Percentiles rank a stretch among this genome's conserved stretches.
Evolutionary conservation across 2,113 vertebrate genomes (phyloP).

Genomic region (Ovis aries): DNA sequence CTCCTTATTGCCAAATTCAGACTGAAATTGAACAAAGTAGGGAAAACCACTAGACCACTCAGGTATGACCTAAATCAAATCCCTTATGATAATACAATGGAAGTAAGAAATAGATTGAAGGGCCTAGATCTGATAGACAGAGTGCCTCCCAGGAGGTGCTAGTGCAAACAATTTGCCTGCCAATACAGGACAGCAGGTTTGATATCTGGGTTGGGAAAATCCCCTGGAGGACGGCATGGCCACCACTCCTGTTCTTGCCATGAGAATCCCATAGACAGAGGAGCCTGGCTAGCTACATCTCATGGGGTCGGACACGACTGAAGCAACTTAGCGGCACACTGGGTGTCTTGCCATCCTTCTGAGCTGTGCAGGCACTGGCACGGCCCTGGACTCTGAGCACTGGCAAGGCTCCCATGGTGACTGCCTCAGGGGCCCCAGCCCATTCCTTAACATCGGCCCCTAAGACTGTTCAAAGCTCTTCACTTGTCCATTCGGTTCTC

Average conservation of each 20-base stretch:
- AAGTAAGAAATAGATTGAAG: too few relatives aligned
- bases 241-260: background rate
- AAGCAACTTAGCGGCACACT: background rate
- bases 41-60: too few relatives aligned
- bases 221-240: background rate
- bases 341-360: background rate
- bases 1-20: too few relatives aligned
- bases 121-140: too few relatives aligned
- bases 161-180: background rate
- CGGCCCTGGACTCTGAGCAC: background rate
- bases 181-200: background rate
- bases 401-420: background rate
- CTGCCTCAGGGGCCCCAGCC: too few relatives aligned
- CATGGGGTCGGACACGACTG: background rate
- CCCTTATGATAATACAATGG: too few relatives aligned
- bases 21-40: too few relatives aligned
- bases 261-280: background rate
- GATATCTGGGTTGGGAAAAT: background rate
- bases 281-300: background rate
- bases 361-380: background rate
- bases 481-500: too few relatives aligned
- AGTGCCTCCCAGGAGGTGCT: background rate
- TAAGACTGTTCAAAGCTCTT: too few relatives aligned
- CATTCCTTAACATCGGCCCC: background rate
- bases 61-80: too few relatives aligned